These are phyloP conservation scores for Stylophora pistillata DNA, from an alignment of 64 coral and sea anemone species.

Conservation along the genomic window DNA sequence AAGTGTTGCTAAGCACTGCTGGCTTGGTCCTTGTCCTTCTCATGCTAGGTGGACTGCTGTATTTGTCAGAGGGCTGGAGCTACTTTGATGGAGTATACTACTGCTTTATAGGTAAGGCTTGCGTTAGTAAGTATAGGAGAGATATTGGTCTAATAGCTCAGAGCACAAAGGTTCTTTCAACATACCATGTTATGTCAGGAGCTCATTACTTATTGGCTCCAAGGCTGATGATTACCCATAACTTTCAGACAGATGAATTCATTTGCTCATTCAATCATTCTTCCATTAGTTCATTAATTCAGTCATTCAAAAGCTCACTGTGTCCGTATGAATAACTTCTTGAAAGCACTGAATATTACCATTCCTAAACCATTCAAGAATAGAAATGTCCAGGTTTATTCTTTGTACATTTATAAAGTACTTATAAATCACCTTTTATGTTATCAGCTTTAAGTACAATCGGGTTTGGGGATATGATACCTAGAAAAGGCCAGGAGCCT, in stretches of 20 bases:
- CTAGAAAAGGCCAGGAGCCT: conserved; percentile 31
- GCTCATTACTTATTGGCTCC: too few species aligned
- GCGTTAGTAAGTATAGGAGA: neutral
- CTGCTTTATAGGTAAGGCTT: conserved; percentile 64
- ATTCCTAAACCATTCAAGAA: too few species aligned
- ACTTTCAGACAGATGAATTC: too few species aligned
- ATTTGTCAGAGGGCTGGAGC: conserved; percentile 74
- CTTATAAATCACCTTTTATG: neutral
- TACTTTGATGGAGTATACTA: conserved; percentile 76
- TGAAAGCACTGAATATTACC: too few species aligned
- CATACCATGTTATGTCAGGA: too few species aligned
- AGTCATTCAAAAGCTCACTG: too few species aligned
- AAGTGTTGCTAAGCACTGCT: conserved; percentile 36
- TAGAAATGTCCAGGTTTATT: neutral
- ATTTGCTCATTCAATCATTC: neutral
- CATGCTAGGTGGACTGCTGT: conserved; percentile 60
- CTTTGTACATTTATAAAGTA: neutral
- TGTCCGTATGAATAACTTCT: too few species aligned
- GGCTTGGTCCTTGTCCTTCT: conserved; percentile 45
- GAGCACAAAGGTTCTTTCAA: too few species aligned
- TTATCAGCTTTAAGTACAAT: conserved; percentile 61
- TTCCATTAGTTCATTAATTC: neutral
- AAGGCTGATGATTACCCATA: too few species aligned
- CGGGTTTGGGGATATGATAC: conserved; percentile 78
- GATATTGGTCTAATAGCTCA: too few species aligned